phyloP scores from a whole-genome alignment of 2,797 vertebrate species.

The Chelon auratus region DNA sequence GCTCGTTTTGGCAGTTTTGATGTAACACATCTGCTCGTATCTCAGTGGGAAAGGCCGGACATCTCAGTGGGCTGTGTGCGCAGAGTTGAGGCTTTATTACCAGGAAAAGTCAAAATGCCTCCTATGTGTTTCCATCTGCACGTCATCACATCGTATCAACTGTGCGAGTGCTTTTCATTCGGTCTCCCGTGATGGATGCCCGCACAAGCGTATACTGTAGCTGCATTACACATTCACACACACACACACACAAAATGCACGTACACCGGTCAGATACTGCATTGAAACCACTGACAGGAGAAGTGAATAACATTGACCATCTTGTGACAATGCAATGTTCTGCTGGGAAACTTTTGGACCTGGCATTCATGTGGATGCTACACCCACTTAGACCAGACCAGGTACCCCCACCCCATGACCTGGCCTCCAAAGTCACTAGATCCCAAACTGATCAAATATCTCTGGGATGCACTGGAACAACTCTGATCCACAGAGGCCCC shows the following conservation, averaged over 20 bases:
- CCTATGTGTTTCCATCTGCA: constrained; percentile 9
- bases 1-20: constrained; percentile 29
- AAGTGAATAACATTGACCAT: no score
- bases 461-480: no score
- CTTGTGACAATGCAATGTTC: no score
- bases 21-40: constrained; percentile 42
- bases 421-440: no score
- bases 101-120: constrained; percentile 13
- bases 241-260: not conserved
- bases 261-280: no score
- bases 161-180: not conserved
- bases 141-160: constrained; percentile 13
- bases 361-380: no score
- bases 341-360: no score
- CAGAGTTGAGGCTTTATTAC: constrained; percentile 25
- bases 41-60: constrained; percentile 23
- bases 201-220: not conserved
- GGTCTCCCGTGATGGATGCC: not conserved
- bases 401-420: no score
- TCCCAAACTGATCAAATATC: no score
- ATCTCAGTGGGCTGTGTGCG: constrained; percentile 13
- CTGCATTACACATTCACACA: constrained; percentile 1
- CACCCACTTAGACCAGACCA: no score
- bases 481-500: no score
- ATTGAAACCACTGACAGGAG: no score